A percentile compares a stretch with the other conserved stretches of the same genome.
phyloP scores from a whole-genome alignment of 2,113 vertebrate species.

The Turdus rufiventris region DNA sequence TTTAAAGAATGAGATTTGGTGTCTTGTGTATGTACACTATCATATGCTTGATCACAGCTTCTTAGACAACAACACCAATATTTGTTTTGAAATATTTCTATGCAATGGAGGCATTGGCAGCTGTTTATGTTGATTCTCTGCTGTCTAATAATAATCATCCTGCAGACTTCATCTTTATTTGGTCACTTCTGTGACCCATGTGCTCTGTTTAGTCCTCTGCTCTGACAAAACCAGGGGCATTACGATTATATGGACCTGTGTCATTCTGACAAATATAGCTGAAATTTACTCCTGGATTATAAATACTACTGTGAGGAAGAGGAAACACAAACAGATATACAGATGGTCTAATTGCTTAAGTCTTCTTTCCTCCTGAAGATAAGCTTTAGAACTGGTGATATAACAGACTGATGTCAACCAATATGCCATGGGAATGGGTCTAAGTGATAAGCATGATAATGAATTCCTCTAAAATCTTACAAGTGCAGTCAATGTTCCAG shows the following conservation, averaged over 20 bases:
- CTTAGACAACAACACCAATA: neutral
- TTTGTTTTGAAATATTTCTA: neutral
- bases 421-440: neutral
- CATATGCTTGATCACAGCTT: neutral
- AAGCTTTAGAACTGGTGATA: neutral
- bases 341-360: neutral
- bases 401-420: neutral
- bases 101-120: neutral
- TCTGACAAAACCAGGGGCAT: neutral
- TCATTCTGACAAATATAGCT: neutral
- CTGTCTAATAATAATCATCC: neutral
- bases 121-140: neutral
- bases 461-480: neutral
- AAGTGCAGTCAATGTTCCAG: slow-evolving; percentile 25
- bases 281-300: neutral
- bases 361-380: neutral
- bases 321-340: neutral
- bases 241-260: neutral
- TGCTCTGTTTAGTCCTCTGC: neutral
- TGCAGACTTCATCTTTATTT: neutral
- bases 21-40: neutral
- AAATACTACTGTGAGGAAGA: neutral
- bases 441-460: neutral
- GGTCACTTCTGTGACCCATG: neutral
- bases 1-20: neutral